Base-by-base conservation (phyloP, 2,888 invertebrate genomes). In the Phytoseiulus persimilis region DNA sequence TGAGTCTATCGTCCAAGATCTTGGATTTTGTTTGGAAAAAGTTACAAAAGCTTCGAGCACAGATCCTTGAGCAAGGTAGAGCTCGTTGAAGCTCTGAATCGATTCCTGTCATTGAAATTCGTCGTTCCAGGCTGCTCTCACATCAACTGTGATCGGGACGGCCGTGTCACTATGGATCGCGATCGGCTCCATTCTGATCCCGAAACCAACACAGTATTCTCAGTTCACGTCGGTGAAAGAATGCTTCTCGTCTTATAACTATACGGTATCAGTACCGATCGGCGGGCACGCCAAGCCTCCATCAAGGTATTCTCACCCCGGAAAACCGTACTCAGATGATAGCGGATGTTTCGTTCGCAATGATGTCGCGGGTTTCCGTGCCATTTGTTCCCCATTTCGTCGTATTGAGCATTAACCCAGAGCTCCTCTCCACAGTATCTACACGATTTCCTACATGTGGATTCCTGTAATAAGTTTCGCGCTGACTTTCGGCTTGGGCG, bases 221-320 rank as follows among this genome's bases (percentile, higher is more conserved):
- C 87, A 87, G 23, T 87, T 87, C 87, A 87, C 87, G 87, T 87
- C 87, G 31, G 87, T 87, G 87, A 87, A 87, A 45, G 87, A 87
- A 28, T 87, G 87, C 39, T 87, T 87, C 87, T 87, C 87, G 0
- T 39, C 32, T 23, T 87, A 87, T 32, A 87, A 87, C 33, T 39
- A 39, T 39, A 87, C 87, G 5, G 45, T 87, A 6, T 87, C 87
- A 1, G 87, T 87, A 33, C 87, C 87, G 33, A 87, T 87, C 45
- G 45, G 39, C 14, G 45, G 39, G 9, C 39, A 39, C 39, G 39
- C 87, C 23, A 87, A 33, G 18, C 33, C 87, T 31, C 87, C 87
- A 31, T 45, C 87, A 9, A 87, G 87, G 87, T 87, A 87, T 31
- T 31, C 33, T 18, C 31, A 84, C 31, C 9, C 3, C 9, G 39